phyloP scores from a whole-genome alignment of 2,888 invertebrate genomes.

The Drosophila borborema region DNA sequence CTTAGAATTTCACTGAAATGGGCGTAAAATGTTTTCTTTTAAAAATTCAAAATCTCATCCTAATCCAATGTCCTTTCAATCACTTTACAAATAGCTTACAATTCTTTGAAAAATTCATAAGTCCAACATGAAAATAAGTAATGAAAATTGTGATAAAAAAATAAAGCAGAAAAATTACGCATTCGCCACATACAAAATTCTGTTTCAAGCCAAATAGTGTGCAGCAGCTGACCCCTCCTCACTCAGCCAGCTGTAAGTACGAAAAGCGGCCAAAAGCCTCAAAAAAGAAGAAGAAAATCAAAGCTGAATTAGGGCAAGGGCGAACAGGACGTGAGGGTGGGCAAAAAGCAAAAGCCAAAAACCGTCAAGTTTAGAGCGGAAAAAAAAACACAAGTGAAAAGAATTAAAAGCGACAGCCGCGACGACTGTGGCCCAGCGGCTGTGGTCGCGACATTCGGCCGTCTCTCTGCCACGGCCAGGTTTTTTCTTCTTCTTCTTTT shows the following conservation, averaged over 20 bases:
- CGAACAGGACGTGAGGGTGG: constrained; percentile 1
- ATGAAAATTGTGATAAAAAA: constrained; percentile 13
- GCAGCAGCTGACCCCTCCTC: not conserved
- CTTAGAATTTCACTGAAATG: not conserved
- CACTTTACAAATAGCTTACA: constrained; percentile 29
- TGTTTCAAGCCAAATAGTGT: constrained; percentile 66
- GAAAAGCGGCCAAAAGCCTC: constrained; percentile 50
- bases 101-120: constrained; percentile 46
- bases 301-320: constrained; percentile 24
- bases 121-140: constrained; percentile 2
- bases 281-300: constrained; percentile 56
- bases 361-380: constrained; percentile 55
- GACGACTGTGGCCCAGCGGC: constrained; percentile 70
- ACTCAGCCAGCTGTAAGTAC: not conserved
- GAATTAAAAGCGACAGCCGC: constrained; percentile 77
- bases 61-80: constrained; percentile 27
- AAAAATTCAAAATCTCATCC: not conserved
- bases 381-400: constrained; percentile 51
- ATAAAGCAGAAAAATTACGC: constrained; percentile 28
- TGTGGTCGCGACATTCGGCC: constrained; percentile 69
- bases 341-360: constrained; percentile 44
- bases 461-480: constrained; percentile 23
- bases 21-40: not conserved
- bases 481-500: not conserved
- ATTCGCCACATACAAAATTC: constrained; percentile 59